Evolutionary conservation across 2,797 vertebrate genomes (phyloP), one percentile per base, ranked within the genome.

Genomic region (Myotis pilosus): DNA sequence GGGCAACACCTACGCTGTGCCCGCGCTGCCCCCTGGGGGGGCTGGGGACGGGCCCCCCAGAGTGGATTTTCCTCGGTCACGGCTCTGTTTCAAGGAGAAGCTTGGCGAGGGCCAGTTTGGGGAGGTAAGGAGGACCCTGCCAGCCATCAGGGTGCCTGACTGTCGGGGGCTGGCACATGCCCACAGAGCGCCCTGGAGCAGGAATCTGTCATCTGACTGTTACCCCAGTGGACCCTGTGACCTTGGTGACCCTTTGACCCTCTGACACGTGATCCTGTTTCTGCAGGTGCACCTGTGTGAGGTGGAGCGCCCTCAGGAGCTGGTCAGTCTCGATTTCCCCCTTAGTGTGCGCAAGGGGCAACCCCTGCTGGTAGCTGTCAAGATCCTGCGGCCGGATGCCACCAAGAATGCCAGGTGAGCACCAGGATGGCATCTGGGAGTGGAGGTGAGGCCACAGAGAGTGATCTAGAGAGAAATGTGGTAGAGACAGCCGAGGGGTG

Each of bases 101-200:
- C 98, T 99, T 64, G 99, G 99, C 57, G 99, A 99, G 97, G 99
- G 99, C 17, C 99, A 99, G 98, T 99, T 99, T 95, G 99, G 99
- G 95, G 99, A 99, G 99, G 99, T 99, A 87, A 98, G 96, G 28
- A 83, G 86, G 83, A 15, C 20, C 55, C 89, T 51, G 33, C 17
- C 25, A 3, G 74, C 74, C 9, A 5, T n/a, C 22, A 11, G 22
- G 5, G 17, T 2, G 25, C 71, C 38, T 72, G 83, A 23, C 53
- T 23, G 22, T 60, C 57, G 19, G 36, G 51, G 28, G 83, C 38
- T 89, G 53, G 8, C 0, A 7, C 53, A 60, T 7, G 15, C 17
- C 66, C 71, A 36, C 36, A 51, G 2, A 4, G 41, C n/a, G 28
- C 10, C 30, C 33, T 19, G 15, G 60, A 55, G 41, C 19, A 2